A percentile compares a stretch with the other conserved stretches of the same genome.
These are phyloP conservation scores for Ellobius talpinus DNA, from an alignment of 2,113 vertebrate species.

Conservation along the genomic window DNA sequence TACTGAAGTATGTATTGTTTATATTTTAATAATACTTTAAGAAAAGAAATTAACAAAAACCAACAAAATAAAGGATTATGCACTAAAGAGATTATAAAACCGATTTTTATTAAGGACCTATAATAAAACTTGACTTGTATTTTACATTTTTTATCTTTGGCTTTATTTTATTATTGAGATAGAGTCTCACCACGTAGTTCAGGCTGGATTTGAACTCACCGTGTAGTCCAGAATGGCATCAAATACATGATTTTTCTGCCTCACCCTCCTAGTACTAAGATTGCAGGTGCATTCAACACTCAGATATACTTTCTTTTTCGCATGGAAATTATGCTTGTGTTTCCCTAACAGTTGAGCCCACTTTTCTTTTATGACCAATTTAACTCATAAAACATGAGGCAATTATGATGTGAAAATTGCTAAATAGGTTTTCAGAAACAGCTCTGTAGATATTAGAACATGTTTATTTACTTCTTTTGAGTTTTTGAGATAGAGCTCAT, in stretches of 20 bases:
- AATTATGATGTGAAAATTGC: background rate
- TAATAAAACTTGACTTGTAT: background rate
- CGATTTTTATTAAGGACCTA: background rate
- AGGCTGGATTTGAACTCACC: background rate
- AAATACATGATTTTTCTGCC: background rate
- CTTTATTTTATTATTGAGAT: background rate
- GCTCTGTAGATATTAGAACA: background rate
- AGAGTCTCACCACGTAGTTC: background rate
- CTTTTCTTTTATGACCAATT: background rate
- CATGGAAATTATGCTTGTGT: background rate
- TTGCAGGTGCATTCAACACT: too few species aligned
- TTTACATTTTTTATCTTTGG: background rate
- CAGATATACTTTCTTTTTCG: background rate
- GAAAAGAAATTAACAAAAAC: background rate
- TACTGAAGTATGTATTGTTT: slow-evolving; percentile 7
- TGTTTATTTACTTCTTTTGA: slow-evolving; percentile 31
- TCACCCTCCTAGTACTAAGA: background rate
- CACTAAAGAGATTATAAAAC: slow-evolving; percentile 1
- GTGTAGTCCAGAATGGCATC: background rate
- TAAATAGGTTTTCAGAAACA: slow-evolving; percentile 16
- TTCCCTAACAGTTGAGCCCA: background rate
- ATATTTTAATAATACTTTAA: background rate
- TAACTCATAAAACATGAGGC: background rate
- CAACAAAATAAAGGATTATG: background rate
- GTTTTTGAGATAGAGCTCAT: background rate